Evolutionary conservation across 2,113 vertebrate species (phyloP), one percentile per base, ranked within the genome.

Genomic region (Aptenodytes forsteri): DNA sequence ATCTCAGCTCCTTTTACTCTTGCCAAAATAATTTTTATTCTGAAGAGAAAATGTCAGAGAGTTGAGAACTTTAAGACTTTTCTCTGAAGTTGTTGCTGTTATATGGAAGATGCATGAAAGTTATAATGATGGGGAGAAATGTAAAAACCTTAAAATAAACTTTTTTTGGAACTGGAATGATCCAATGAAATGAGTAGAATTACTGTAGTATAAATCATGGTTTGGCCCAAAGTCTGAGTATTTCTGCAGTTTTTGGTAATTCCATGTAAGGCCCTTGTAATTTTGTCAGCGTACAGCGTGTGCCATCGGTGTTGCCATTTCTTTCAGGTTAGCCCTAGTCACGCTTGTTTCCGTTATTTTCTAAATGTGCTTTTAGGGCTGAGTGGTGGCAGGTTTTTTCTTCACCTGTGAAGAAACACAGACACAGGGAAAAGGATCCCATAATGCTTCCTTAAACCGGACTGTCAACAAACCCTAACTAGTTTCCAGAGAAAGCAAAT

Each of bases 171-270:
- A 50, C 29, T 78, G 50, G 46, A 83, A 62, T 32, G 50, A 86
- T 81, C 42, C 26, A 93, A 15, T 52, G 26, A 90, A 79, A 76
- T 71, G 9, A 80, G 46, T 30, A 83, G 75, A 86, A 66, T 94
- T 80, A 34, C 75, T 88, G 16, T 34, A 66, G 32, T 55, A 62
- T 90, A 87, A 88, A 86, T 95, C 88, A 93, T 23, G 30, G 13
- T 62, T 95, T 97, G 96, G 88, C 83, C 83, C 32, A 55, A 77
- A 89, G 16, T 86, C 49, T 50, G 42, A 96, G 64, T 80, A 83
- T 36, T 94, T 93, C 46, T 90, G 59, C 76, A 90, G 85, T 54
- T 72, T 85, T 73, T 73, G 50, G 26, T 88, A 78, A 89, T 47
- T 84, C 55, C 23, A 46, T 40, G 69, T 87, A 90, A 80, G 76